Percentiles rank a stretch among this genome's conserved stretches.
Conservation (phyloP, 1,140 invertebrate genomes). For the Lasioglossum baleicum region DNA sequence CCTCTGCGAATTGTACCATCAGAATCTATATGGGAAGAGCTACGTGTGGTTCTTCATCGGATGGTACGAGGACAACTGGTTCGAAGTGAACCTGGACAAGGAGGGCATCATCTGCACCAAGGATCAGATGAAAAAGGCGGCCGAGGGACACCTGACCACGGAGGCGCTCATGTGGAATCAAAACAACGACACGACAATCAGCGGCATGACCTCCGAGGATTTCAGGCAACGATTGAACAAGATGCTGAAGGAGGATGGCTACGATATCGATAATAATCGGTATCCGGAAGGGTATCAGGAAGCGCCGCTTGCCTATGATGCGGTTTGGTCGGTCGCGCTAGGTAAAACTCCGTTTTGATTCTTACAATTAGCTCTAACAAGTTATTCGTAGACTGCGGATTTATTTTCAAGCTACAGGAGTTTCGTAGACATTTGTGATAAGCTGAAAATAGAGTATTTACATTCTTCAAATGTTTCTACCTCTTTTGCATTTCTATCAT, state of each 20-base stretch:
- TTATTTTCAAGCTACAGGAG: no score
- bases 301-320: slow-evolving; percentile 98
- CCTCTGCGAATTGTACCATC: slow-evolving; percentile 98
- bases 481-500: no score
- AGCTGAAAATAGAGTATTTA: no score
- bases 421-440: no score
- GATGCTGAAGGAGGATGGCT: slow-evolving; percentile 87
- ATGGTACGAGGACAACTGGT: slow-evolving; percentile 99
- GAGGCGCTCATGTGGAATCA: slow-evolving; percentile 99
- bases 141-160: slow-evolving; percentile 98
- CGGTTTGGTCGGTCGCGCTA: slow-evolving; percentile 97
- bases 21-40: slow-evolving; percentile 95
- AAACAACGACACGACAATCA: slow-evolving; percentile 94
- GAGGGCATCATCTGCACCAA: slow-evolving; percentile 95
- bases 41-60: slow-evolving; percentile 99
- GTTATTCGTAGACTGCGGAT: no score
- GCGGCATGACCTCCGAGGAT: slow-evolving; percentile 92
- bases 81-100: slow-evolving; percentile 91
- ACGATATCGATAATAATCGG: slow-evolving; percentile 89
- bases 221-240: slow-evolving; percentile 89
- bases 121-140: slow-evolving; percentile 95
- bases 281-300: slow-evolving; percentile 98
- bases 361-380: no score
- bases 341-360: slow-evolving; percentile 79
- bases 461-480: no score